Evolutionary conservation across 2,113 vertebrate species (phyloP).

Genomic region (Tricholaema leucomelas): DNA sequence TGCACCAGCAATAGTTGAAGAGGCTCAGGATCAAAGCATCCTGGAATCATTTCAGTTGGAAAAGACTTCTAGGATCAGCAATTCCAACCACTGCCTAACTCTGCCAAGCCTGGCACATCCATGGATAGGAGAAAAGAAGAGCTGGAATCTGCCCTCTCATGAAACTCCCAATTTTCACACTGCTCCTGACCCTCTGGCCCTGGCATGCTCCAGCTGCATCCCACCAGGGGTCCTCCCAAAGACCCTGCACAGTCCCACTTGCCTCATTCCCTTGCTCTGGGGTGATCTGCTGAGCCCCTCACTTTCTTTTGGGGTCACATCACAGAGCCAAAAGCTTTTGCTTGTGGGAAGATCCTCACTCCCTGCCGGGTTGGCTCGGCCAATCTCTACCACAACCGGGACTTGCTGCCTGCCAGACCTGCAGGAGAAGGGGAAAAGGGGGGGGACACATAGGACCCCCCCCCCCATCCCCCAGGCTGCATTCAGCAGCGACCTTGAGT

Average conservation of each 20-base stretch:
- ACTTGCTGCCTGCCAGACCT: not conserved
- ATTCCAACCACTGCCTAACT: too few relatives aligned
- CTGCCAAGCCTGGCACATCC: too few relatives aligned
- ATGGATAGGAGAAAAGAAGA: not conserved
- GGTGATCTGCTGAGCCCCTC: not conserved
- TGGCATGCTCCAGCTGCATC: not conserved
- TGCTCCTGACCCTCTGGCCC: not conserved
- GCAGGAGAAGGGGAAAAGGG: too few relatives aligned
- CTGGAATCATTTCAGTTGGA: too few relatives aligned
- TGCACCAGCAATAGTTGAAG: not conserved
- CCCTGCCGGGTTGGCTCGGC: not conserved
- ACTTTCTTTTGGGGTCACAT: fast-evolving
- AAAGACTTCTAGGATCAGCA: too few relatives aligned
- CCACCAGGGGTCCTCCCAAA: not conserved
- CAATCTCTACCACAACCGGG: fast-evolving
- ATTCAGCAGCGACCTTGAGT: conserved; percentile 42
- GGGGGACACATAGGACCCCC: not conserved
- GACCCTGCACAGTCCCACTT: not conserved
- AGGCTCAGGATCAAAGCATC: not conserved
- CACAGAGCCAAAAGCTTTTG: not conserved
- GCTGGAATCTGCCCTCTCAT: not conserved
- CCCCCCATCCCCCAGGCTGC: not conserved
- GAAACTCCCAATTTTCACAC: not conserved
- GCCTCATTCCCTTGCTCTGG: not conserved
- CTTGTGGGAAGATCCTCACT: not conserved